Percentiles rank a stretch among this genome's conserved stretches.
Conservation (phyloP, 2,888 invertebrate genomes). For the Metellina segmentata region DNA sequence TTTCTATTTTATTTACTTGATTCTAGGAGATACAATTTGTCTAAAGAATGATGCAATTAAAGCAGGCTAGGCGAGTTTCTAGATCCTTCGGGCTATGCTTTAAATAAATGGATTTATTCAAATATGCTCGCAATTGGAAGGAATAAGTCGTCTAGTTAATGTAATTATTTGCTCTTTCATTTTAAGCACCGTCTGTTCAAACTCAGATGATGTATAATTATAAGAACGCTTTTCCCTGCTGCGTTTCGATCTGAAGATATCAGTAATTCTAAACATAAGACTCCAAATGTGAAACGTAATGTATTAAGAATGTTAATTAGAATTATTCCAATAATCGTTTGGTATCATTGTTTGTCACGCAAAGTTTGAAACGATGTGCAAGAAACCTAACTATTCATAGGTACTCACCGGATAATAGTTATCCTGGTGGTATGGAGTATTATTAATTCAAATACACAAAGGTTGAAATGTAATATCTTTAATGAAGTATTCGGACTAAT, state of each 20-base stretch:
- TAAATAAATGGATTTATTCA: slow-evolving; percentile 22
- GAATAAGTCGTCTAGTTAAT: background rate
- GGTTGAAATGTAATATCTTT: no score
- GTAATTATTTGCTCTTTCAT: background rate
- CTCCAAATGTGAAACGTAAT: no score
- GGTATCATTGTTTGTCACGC: background rate
- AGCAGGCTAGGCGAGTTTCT: background rate
- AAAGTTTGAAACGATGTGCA: background rate
- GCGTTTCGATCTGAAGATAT: background rate
- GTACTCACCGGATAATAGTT: background rate
- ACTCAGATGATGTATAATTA: background rate
- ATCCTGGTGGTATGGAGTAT: background rate
- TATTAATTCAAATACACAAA: background rate
- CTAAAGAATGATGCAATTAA: slow-evolving; percentile 17
- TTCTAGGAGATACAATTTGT: slow-evolving; percentile 9
- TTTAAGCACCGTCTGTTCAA: background rate
- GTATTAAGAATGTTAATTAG: background rate
- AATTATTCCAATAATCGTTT: background rate
- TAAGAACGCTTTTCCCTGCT: background rate
- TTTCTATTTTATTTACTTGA: slow-evolving; percentile 4
- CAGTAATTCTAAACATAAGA: background rate
- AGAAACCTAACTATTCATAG: background rate
- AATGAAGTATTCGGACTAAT: no score
- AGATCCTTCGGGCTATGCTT: background rate
- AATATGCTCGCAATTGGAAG: slow-evolving; percentile 3